These are phyloP conservation scores for Lasaia peninsularis DNA, from an alignment of 1,140 invertebrate species.

Conservation along the genomic window DNA sequence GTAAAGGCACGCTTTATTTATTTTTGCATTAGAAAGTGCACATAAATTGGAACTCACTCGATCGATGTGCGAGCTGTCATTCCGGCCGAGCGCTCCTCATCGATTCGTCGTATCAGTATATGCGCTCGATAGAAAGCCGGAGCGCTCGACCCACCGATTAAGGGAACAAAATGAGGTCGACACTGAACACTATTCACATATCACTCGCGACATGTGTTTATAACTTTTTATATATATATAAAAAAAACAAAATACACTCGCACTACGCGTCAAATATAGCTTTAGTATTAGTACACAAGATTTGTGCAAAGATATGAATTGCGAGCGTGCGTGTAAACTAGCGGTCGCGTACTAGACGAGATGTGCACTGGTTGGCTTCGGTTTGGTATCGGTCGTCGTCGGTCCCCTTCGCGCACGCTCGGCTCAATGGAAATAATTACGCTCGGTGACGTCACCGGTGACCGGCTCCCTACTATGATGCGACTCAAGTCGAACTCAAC, in stretches of 20 bases:
- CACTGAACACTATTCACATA: conserved; percentile 28
- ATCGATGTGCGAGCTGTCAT: conserved; percentile 69
- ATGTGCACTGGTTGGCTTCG: conserved; percentile 57
- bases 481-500: neutral
- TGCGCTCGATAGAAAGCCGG: conserved; percentile 54
- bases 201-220: conserved; percentile 32
- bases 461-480: conserved; percentile 27
- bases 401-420: conserved; percentile 44
- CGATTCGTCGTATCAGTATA: conserved; percentile 47
- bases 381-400: conserved; percentile 41
- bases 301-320: conserved; percentile 20
- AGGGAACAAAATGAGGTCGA: conserved; percentile 50
- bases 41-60: conserved; percentile 56
- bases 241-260: conserved; percentile 21
- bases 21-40: conserved; percentile 34
- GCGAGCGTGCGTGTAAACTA: conserved; percentile 42
- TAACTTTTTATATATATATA: conserved; percentile 13
- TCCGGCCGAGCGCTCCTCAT: conserved; percentile 52
- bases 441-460: conserved; percentile 39
- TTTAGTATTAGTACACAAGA: conserved; percentile 21
- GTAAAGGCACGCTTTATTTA: conserved; percentile 19
- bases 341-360: conserved; percentile 64
- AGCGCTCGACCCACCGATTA: conserved; percentile 37
- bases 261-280: conserved; percentile 20
- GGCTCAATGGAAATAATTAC: conserved; percentile 52